phyloP scores from a whole-genome alignment of 2,797 vertebrate genomes.

The Chrysolophus pictus region DNA sequence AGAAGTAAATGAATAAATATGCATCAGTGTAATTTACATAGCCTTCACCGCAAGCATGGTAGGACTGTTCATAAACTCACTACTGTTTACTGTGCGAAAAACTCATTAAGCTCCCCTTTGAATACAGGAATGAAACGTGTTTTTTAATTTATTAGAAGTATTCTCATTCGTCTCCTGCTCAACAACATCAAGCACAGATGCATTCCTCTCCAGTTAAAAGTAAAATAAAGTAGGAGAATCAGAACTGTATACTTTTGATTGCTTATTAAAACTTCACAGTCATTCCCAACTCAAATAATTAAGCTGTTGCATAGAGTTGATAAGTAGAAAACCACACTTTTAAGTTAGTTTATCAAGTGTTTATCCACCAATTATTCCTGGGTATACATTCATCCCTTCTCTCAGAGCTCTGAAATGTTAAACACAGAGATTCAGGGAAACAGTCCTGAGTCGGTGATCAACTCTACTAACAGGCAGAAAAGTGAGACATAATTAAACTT shows the following conservation, averaged over 20 bases:
- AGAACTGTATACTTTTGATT: neutral
- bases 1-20: constrained; percentile 83
- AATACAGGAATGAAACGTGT: constrained; percentile 65
- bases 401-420: constrained; percentile 12
- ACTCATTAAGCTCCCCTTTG: constrained; percentile 72
- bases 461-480: neutral
- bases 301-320: neutral
- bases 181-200: constrained; percentile 20
- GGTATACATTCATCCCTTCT: constrained; percentile 19
- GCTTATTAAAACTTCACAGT: neutral
- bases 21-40: constrained; percentile 80
- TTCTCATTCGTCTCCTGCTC: constrained; percentile 53
- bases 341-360: neutral
- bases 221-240: constrained; percentile 4
- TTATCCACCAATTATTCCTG: neutral
- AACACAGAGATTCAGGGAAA: neutral
- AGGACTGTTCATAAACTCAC: constrained; percentile 71
- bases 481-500: neutral
- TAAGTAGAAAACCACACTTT: neutral
- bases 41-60: constrained; percentile 76
- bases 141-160: constrained; percentile 62
- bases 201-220: constrained; percentile 41
- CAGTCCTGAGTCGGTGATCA: neutral
- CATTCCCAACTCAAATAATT: constrained; percentile 17
- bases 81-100: constrained; percentile 73